phyloP scores from a whole-genome alignment of 2,113 vertebrate species.

The Mungos mungo region DNA sequence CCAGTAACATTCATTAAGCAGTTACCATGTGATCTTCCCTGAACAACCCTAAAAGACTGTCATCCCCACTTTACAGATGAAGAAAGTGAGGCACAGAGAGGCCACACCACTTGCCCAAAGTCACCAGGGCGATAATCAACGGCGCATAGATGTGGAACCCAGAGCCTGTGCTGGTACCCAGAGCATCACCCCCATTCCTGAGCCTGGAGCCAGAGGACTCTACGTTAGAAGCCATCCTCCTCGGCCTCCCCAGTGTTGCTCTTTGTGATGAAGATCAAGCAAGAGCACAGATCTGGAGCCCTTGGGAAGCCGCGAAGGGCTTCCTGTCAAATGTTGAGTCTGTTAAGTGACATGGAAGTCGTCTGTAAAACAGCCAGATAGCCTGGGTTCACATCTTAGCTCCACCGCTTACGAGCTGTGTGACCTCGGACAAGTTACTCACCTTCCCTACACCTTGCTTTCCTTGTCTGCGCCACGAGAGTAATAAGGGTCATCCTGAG shows the following conservation, averaged over 20 bases:
- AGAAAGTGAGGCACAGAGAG: neutral
- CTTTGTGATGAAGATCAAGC: neutral
- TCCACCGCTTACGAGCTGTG: neutral
- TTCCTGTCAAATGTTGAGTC: rapidly evolving
- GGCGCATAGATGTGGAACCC: rapidly evolving
- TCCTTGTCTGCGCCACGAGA: neutral
- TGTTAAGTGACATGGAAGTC: neutral
- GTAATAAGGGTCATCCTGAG: rapidly evolving
- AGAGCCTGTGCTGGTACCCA: too few species aligned
- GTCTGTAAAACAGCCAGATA: neutral
- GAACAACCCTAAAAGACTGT: neutral
- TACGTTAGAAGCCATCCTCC: neutral
- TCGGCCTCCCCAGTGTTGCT: neutral
- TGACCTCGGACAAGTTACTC: neutral
- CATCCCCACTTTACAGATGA: neutral
- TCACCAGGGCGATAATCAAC: neutral
- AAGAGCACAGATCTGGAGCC: too few species aligned
- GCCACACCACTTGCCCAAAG: neutral
- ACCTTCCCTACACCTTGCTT: neutral
- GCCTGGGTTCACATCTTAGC: neutral
- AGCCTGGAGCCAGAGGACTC: rapidly evolving
- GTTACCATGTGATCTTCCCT: neutral
- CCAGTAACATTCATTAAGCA: neutral
- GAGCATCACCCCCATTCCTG: neutral
- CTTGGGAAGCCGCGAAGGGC: neutral